A percentile compares a stretch with the other conserved stretches of the same genome.
These are phyloP conservation scores for Caenorhabditis wallacei DNA, from an alignment of 2,888 invertebrate genomes.

Conservation along the genomic window DNA sequence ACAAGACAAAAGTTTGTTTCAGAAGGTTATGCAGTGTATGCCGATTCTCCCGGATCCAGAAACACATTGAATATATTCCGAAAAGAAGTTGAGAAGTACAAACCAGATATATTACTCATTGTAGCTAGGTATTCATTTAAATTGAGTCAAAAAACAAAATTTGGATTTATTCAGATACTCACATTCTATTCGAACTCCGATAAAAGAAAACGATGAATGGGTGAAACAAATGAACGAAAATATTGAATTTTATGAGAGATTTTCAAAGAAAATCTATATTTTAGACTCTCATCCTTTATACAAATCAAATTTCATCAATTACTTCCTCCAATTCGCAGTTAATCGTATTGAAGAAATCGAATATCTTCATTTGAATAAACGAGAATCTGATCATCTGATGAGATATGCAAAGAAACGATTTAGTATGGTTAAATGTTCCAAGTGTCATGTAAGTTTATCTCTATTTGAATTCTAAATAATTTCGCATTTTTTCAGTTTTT, in stretches of 20 bases:
- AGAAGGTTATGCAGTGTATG: not conserved
- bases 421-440: constrained; percentile 27
- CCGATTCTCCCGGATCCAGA: not conserved
- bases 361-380: constrained; percentile 12
- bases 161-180: constrained; percentile 13
- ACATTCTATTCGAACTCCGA: not conserved
- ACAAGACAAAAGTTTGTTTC: not conserved
- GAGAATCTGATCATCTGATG: constrained; percentile 9
- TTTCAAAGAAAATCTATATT: constrained; percentile 24
- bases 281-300: constrained; percentile 16
- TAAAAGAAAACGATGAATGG: constrained; percentile 8
- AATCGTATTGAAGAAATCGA: constrained; percentile 12
- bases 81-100: not conserved
- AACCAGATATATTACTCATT: constrained; percentile 31
- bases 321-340: constrained; percentile 1
- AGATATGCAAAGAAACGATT: constrained; percentile 17
- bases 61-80: not conserved
- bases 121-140: constrained; percentile 1
- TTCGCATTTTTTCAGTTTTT: constrained; percentile 35
- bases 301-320: not conserved
- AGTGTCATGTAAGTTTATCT: constrained; percentile 20
- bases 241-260: constrained; percentile 20
- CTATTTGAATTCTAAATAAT: not conserved
- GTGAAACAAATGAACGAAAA: constrained; percentile 18
- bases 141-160: too few species aligned